Evolutionary conservation across 2,888 invertebrate species (phyloP).

Genomic region (Gari tellinella): DNA sequence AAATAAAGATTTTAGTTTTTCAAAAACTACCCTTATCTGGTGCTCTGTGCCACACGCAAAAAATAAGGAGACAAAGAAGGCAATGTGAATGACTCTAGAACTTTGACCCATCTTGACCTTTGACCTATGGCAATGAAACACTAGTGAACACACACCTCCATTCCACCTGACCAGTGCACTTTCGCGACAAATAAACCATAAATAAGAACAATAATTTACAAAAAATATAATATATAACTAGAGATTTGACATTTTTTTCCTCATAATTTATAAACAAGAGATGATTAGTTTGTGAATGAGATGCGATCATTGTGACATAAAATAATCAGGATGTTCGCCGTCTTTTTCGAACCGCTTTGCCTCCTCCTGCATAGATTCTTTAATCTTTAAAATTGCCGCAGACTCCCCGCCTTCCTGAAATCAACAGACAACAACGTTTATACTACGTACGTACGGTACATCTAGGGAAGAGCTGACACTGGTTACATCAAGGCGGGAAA

Average conservation of each 20-base stretch:
- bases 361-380: slow-evolving; percentile 99
- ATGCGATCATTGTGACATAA: slow-evolving; percentile 76
- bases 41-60: no score
- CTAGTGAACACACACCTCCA: slow-evolving; percentile 31
- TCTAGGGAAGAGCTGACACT: slow-evolving; percentile 22
- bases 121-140: slow-evolving; percentile 41
- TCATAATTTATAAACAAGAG: slow-evolving; percentile 19
- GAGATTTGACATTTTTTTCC: slow-evolving; percentile 40
- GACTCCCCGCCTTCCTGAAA: slow-evolving; percentile 92
- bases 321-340: slow-evolving; percentile 77
- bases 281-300: slow-evolving; percentile 31
- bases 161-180: slow-evolving; percentile 28
- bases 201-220: slow-evolving; percentile 68
- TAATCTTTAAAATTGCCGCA: slow-evolving; percentile 99
- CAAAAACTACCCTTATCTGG: no score
- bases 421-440: slow-evolving; percentile 60
- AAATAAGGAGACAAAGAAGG: slow-evolving; percentile 36
- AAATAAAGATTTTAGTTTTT: no score
- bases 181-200: slow-evolving; percentile 57
- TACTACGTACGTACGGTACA: slow-evolving; percentile 36
- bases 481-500: slow-evolving; percentile 30
- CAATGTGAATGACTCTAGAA: slow-evolving; percentile 38
- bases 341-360: slow-evolving; percentile 91
- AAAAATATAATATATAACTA: slow-evolving; percentile 49
- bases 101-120: slow-evolving; percentile 47